Evolutionary conservation across 2,797 vertebrate genomes (phyloP).

Genomic region (Enteromius anoplus): DNA sequence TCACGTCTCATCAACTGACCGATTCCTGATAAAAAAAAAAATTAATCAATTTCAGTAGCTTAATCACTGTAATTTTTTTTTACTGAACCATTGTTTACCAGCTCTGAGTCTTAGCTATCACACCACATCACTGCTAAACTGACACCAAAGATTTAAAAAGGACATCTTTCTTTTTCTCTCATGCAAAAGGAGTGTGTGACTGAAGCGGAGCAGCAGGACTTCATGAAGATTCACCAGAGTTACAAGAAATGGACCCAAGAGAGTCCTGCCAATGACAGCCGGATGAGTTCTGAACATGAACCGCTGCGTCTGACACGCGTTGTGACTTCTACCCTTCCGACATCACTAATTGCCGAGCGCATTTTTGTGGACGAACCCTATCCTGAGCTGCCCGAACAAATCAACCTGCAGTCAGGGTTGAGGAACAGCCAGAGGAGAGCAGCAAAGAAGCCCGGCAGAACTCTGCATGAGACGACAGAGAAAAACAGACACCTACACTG

Average conservation of each 20-base stretch:
- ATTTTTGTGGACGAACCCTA: constrained; percentile 60
- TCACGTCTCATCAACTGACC: neutral
- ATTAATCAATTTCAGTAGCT: neutral
- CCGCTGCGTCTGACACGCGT: constrained; percentile 76
- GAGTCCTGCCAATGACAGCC: constrained; percentile 66
- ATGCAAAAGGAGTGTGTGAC: constrained; percentile 71
- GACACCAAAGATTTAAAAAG: neutral
- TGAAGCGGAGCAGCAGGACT: constrained; percentile 73
- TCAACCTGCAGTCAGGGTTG: constrained; percentile 46
- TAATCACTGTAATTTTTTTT: neutral
- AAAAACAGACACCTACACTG: constrained; percentile 19
- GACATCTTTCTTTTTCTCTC: constrained; percentile 1
- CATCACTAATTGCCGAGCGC: constrained; percentile 74
- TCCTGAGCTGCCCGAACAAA: constrained; percentile 67
- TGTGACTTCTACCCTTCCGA: constrained; percentile 74
- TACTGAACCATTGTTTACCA: neutral
- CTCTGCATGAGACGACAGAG: neutral
- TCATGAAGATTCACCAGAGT: constrained; percentile 70
- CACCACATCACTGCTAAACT: neutral
- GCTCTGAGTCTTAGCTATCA: neutral
- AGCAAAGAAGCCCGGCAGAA: neutral
- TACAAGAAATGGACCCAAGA: constrained; percentile 61
- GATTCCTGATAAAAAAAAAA: neutral
- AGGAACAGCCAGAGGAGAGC: constrained; percentile 6
- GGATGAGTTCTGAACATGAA: constrained; percentile 56